Base-by-base conservation (phyloP, 2,888 invertebrate species). In the Stratiomys singularior region DNA sequence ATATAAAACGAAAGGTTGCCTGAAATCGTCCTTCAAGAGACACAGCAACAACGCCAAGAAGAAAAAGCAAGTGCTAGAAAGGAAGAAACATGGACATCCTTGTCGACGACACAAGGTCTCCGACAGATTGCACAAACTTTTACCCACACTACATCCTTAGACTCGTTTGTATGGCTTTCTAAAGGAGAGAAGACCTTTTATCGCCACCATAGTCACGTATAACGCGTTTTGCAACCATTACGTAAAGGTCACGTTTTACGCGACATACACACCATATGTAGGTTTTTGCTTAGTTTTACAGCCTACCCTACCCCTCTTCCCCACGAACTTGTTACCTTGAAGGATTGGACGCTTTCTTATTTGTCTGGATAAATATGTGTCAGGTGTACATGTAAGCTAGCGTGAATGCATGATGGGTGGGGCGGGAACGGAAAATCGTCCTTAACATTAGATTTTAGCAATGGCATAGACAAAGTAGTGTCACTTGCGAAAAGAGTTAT, bases 241-340 rank as follows among this genome's bases (percentile, higher is more conserved):
- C 66, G 37, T 66, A 66, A 66, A 66, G 66, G 66, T 66, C 66
- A 66, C 66, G 66, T 66, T 66, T 66, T 66, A 37, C 66, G 37
- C 66, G 66, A 37, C 66, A 66, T 37, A 15, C 21, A 66, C 27
- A 30, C 9, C 66, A 37, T 27, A 66, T 27, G 66, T 66, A 27
- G 27, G 27, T 63, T n/a, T 30, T 37, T 44, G 37, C 66, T 37
- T 37, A 9, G 9, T 37, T 37, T 37, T 28, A 66, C 63, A 63
- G 1, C 21, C 7, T 1, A 1, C 63, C 63, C 28, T 23, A 23
- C 58, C 58, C 23, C 25, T 23, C 23, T 2, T 23, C 21, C 7
- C 58, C 25, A 1, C 58, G 21, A 3, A 15, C 15, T n/a, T 27
- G 37, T 18, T 21, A 66, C 21, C 37, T 37, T 66, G 37, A 25